Base-by-base conservation (phyloP, 2,113 vertebrate genomes). In the Speoplatyrhinus poulsoni region DNA sequence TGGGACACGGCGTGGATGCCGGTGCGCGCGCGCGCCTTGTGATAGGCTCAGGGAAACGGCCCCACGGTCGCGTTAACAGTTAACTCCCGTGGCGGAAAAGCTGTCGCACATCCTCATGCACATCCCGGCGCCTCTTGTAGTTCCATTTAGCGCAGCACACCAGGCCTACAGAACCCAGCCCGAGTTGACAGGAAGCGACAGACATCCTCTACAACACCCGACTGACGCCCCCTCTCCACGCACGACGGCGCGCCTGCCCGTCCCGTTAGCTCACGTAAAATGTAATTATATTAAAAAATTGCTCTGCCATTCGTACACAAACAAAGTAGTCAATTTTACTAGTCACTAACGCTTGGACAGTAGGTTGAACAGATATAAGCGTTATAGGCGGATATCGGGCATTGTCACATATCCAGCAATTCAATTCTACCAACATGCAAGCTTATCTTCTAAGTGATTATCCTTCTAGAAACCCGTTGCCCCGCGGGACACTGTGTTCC, bases 161-260 rank as follows among this genome's bases (percentile, higher is more conserved):
- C 36, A 41, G 36, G 5, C 36, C 26, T 26, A 75, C 77, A 76
- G 57, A 65, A 68, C 56, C 54, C 54, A 72, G 62, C 73, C 80
- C 76, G 58, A 75, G 76, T 82, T 79, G 83, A 70, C 83, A 91
- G 88, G 85, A 92, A 91, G 83, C 85, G 71, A 81, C 75, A 62
- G 89, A 80, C 82, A 85, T 69, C 84, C 76, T 76, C 72, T 67
- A 78, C 62, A 62, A 26, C 41, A 78, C 69, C 60, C 59, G 47
- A 60, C 73, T 72, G 63, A 71, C 73, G 64, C 15, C 9, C 57
- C 8, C 33, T 41, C 12, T 9, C 58, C 10, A 15, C 15, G 32
- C 12, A 1, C 6, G 8, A 15, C 9, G 32, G n/a, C 66, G 17
- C 4, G 6, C 47, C 41, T 8, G 3, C 46, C 33, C 19, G 13